A percentile compares a stretch with the other conserved stretches of the same genome.
Evolutionary conservation across 2,113 vertebrate genomes (phyloP).

Genomic region (Ciconia maguari): DNA sequence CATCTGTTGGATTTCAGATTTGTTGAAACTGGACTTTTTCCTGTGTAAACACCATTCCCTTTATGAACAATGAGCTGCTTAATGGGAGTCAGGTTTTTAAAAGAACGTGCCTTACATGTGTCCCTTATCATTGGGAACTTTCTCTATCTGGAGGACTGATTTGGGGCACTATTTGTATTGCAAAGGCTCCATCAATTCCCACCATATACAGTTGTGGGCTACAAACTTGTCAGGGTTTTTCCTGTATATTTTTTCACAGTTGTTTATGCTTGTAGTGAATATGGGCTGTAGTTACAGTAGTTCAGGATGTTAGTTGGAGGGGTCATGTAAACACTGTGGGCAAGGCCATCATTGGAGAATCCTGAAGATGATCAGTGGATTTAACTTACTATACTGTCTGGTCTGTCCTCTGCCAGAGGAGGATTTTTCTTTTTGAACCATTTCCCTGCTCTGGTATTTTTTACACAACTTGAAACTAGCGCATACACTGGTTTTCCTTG

Average conservation of each 20-base stretch:
- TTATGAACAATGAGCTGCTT: constrained; percentile 64
- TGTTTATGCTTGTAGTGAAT: background rate
- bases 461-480: background rate
- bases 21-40: constrained; percentile 68
- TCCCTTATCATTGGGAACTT: constrained; percentile 15
- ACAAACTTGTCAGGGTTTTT: background rate
- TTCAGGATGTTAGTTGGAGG: background rate
- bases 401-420: background rate
- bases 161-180: background rate
- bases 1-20: constrained; percentile 69
- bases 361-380: background rate
- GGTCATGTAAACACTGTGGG: background rate
- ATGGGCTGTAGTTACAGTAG: background rate
- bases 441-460: background rate
- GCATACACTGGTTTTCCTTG: background rate
- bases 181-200: background rate
- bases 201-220: background rate
- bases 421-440: background rate
- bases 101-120: background rate
- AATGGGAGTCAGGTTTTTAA: constrained; percentile 46
- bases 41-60: constrained; percentile 70
- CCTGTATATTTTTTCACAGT: background rate
- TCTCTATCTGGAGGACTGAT: constrained; percentile 1
- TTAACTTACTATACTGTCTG: background rate
- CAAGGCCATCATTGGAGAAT: background rate